These are phyloP conservation scores for Mobula birostris DNA, from an alignment of 2,113 vertebrate species.

Conservation along the genomic window DNA sequence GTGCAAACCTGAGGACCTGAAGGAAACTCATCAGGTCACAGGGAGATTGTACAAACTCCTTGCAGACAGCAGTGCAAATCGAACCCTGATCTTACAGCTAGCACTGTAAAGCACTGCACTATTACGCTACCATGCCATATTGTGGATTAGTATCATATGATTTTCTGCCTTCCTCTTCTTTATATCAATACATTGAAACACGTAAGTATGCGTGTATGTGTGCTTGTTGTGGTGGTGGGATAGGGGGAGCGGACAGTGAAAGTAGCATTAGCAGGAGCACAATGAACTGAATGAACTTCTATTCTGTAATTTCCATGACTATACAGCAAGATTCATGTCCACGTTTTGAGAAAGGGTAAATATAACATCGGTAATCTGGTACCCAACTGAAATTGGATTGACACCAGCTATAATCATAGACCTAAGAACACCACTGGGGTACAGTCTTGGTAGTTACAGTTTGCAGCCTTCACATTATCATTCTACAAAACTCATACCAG, in stretches of 20 bases:
- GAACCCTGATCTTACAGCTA: too few relatives aligned
- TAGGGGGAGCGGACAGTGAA: too few relatives aligned
- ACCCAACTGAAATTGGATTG: neutral
- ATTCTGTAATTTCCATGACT: neutral
- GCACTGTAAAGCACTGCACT: too few relatives aligned
- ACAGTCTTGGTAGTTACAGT: neutral
- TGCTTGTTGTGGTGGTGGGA: too few relatives aligned
- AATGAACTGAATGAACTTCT: neutral
- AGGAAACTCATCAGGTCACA: too few relatives aligned
- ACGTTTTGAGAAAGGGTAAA: neutral
- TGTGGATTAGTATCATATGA: neutral
- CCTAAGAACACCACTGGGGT: neutral
- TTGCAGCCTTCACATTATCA: neutral
- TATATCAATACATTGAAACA: too few relatives aligned
- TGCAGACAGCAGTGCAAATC: too few relatives aligned
- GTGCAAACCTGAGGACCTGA: too few relatives aligned
- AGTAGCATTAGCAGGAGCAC: neutral
- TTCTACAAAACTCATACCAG: neutral
- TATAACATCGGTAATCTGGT: constrained; percentile 26
- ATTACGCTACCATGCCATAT: too few relatives aligned
- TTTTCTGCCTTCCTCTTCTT: neutral
- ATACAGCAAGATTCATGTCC: neutral
- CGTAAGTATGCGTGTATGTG: too few relatives aligned
- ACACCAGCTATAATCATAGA: neutral
- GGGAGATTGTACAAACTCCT: too few relatives aligned